Evolutionary conservation across 2,888 invertebrate species (phyloP).

Genomic region (Rhamnusium bicolor): DNA sequence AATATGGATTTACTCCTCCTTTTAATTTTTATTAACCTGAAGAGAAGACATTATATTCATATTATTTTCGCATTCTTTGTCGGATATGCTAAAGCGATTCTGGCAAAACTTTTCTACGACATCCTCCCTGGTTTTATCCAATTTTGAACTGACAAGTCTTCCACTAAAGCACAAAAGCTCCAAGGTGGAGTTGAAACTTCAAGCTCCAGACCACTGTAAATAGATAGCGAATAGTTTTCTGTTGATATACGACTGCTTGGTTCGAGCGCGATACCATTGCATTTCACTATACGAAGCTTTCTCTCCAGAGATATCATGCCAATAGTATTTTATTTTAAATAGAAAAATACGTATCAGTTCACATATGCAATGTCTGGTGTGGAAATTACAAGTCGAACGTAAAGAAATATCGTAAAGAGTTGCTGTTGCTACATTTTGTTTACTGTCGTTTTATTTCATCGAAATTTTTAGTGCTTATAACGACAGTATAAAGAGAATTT

Average conservation of each 20-base stretch:
- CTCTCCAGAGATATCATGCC: conserved; percentile 32
- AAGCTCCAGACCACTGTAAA: conserved; percentile 40
- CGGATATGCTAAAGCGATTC: neutral
- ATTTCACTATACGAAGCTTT: conserved; percentile 29
- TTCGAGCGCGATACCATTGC: conserved; percentile 31
- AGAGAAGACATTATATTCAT: neutral
- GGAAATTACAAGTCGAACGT: conserved; percentile 29
- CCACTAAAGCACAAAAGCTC: conserved; percentile 34
- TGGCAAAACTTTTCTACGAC: conserved; percentile 18
- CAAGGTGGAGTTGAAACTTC: conserved; percentile 38
- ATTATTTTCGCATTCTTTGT: neutral
- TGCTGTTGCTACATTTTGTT: conserved; percentile 6
- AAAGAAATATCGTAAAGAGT: conserved; percentile 23
- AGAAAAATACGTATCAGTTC: conserved; percentile 36
- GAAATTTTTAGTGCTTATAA: neutral
- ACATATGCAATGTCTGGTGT: conserved; percentile 21
- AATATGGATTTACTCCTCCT: too few relatives aligned
- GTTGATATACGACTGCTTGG: conserved; percentile 38
- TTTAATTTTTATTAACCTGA: neutral
- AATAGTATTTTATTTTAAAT: conserved; percentile 33
- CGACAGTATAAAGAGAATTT: neutral
- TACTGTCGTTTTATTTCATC: neutral
- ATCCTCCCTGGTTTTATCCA: conserved; percentile 28
- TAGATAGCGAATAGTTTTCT: conserved; percentile 40
- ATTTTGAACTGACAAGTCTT: conserved; percentile 30